These are phyloP conservation scores for Eristalis tenax DNA, from an alignment of 2,888 invertebrate species.

Conservation along the genomic window DNA sequence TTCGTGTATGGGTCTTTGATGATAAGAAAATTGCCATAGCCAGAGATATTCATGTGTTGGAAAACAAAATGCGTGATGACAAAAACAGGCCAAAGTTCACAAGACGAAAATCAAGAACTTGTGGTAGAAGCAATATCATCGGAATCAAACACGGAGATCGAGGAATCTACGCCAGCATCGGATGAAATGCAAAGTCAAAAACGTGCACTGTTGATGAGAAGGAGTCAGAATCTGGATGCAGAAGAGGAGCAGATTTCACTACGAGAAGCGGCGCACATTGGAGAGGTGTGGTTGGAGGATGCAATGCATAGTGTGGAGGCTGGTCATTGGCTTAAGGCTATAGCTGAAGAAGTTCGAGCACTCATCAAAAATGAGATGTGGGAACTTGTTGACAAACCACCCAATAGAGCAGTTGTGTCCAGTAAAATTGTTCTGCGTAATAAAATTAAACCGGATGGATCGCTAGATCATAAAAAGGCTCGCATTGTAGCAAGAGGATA, in stretches of 20 bases:
- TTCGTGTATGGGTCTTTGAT: constrained; percentile 71
- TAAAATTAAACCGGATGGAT: constrained; percentile 43
- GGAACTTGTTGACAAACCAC: constrained; percentile 3
- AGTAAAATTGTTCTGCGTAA: constrained; percentile 40
- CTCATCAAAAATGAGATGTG: not conserved
- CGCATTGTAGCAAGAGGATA: constrained; percentile 9
- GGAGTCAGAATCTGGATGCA: not conserved
- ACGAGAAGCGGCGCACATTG: not conserved
- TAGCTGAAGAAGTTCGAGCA: not conserved
- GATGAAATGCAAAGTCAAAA: not conserved
- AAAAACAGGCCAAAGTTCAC: not conserved
- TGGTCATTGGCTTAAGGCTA: not conserved
- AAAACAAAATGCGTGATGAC: not conserved
- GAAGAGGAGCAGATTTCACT: not conserved
- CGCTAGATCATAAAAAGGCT: constrained; percentile 12
- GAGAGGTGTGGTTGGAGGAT: constrained; percentile 1
- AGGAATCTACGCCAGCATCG: too few species aligned
- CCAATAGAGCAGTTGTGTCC: constrained; percentile 30
- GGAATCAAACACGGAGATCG: too few species aligned
- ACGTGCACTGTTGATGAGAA: not conserved
- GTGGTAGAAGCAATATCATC: not conserved
- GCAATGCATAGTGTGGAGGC: not conserved
- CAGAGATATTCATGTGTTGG: not conserved
- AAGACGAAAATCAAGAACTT: not conserved
- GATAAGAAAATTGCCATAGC: not conserved